Base-by-base conservation (phyloP, 2,113 vertebrate genomes). In the Pleuronectes platessa region DNA sequence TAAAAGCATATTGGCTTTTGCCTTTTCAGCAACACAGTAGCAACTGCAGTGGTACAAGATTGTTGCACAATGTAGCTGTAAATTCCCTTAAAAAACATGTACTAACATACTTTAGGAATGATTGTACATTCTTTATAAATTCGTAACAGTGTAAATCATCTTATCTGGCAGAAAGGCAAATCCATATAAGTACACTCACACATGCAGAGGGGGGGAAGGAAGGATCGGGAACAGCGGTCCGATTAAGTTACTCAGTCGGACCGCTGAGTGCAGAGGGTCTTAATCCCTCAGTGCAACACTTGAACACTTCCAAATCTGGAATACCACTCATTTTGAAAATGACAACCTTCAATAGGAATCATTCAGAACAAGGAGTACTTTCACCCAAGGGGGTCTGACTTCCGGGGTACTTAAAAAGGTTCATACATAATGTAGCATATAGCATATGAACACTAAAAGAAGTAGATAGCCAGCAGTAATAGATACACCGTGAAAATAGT, bases 161-260 rank as follows among this genome's bases (percentile, higher is more conserved):
- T 31, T 23, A 20, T 12, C 54, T 55, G 53, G 20, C n/a, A 18
- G 49, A 17, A 51, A 12, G 15, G 45, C 49, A 51, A 17, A 5
- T 18, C 14, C 18, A 24, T 7, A 24, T n/a, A 2, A 0, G 23
- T 23, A 56, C 55, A 24, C 23, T 23, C 55, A 56, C 23, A 24
- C n/a, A 56, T 12, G 23, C 55, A 58, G 12, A 10, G 3, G 5
- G n/a, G 20, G 8, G 24, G 21, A 15, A 23, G 0, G 78, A 79
- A 78, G 26, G 70, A 47, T 59, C 18, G 58, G 47, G 37, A 64
- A 20, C 84, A 71, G 47, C 58, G 73, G 69, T 73, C 75, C 84
- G 60, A 82, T 84, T 89, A 91, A 86, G 88, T 68, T 13, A 13
- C 61, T 68, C 71, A 61, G n/a, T 23, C 82, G 85, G 80, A 76